Base-by-base conservation (phyloP, 2,888 invertebrate genomes). In the Cacoxenus indagator region DNA sequence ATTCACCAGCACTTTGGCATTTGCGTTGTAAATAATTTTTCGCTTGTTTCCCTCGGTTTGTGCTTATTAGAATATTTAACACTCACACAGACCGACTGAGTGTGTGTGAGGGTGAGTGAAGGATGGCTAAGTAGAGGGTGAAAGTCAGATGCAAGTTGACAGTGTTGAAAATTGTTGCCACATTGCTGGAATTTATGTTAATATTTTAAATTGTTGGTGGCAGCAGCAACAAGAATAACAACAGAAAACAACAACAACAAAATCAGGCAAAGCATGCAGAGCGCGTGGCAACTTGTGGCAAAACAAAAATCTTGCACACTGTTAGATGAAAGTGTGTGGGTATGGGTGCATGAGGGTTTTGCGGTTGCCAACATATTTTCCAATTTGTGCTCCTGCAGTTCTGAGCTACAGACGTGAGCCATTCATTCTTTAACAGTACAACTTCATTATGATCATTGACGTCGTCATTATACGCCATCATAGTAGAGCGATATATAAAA, bases 31-130 rank as follows among this genome's bases (percentile, higher is more conserved):
- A 67, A 74, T 74, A 74, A 74, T 74, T 71, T 72, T 59, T 31
- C 31, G 46, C 70, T 68, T 69, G 62, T 69, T 29, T 46, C 64
- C 69, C 71, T 75, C 68, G 67, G 75, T 73, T 73, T 75, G 67
- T 65, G 73, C 71, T 75, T 75, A 75, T 75, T 75, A 75, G 73
- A 75, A 74, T 74, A 72, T 74, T 74, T 74, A 74, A 74, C 74
- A 71, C 74, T 62, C 48, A 54, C 59, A 51, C n/a, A 55, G 24
- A 62, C 31, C 14, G 9, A 55, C 62, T 55, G 4, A 54, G 27
- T 55, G 24, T 27, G 19, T 27, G 14, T 48, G 48, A 11, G 14
- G 14, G 48, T 48, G 48, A 48, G 48, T 48, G 14, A n/a, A n/a
- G n/a, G n/a, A n/a, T n/a, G n/a, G 14, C 43, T 43, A 8, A 14